These are phyloP conservation scores for Luidia sarsii DNA, from an alignment of 53 echinoderm and acorn worm genomes.

Conservation along the genomic window DNA sequence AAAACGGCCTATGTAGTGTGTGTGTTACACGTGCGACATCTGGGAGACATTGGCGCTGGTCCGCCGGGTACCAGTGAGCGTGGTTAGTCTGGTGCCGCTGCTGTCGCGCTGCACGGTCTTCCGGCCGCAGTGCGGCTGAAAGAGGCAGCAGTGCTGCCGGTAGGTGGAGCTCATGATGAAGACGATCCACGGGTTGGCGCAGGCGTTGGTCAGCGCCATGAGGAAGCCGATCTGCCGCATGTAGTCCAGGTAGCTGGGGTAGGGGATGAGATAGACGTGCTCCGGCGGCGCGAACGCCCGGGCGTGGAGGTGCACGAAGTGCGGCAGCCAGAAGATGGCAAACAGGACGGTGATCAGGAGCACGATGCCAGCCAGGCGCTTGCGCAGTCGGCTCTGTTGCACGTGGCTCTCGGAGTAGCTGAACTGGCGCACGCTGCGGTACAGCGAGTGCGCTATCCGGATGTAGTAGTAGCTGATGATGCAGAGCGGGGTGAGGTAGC, in stretches of 20 bases:
- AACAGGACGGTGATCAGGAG: constrained; percentile 53
- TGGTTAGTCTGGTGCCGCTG: constrained; percentile 24
- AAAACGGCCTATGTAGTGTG: no score
- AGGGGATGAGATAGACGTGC: background rate
- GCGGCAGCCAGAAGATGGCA: constrained; percentile 56
- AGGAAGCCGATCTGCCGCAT: constrained; percentile 25
- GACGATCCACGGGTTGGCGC: constrained; percentile 44
- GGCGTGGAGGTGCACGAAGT: constrained; percentile 39
- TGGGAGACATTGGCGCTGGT: constrained; percentile 44
- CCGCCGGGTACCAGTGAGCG: constrained; percentile 36
- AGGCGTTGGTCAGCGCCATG: constrained; percentile 44
- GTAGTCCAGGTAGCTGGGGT: constrained; percentile 13
- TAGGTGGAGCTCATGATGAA: constrained; percentile 56
- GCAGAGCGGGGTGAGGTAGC: constrained; percentile 45
- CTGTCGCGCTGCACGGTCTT: background rate
- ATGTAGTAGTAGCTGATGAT: constrained; percentile 51
- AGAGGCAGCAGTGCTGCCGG: constrained; percentile 34
- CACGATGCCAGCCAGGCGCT: constrained; percentile 57
- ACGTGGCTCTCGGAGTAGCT: constrained; percentile 41
- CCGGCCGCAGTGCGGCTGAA: constrained; percentile 10
- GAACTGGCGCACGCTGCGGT: constrained; percentile 39
- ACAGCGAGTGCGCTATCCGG: constrained; percentile 50
- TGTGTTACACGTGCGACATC: constrained; percentile 31
- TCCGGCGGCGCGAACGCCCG: background rate
- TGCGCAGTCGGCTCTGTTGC: constrained; percentile 58